Conservation (phyloP, 1,140 invertebrate species). For the Bilobella aurantiaca region DNA sequence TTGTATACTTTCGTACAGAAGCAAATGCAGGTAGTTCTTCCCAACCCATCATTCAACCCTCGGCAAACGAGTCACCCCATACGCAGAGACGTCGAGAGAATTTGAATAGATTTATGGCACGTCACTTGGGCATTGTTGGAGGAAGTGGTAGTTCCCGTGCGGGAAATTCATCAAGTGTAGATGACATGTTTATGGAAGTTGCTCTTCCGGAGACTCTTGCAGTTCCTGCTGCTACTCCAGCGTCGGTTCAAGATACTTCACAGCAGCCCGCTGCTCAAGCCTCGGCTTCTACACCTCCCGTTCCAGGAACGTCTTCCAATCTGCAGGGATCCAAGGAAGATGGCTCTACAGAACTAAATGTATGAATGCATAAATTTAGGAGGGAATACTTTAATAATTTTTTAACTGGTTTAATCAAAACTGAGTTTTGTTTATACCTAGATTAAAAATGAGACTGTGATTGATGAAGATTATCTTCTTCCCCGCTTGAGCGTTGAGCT, state of each 20-base stretch:
- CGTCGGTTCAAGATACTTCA: neutral
- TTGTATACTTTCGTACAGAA: no score
- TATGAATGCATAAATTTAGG: no score
- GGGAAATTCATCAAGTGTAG: neutral
- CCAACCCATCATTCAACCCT: neutral
- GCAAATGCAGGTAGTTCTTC: no score
- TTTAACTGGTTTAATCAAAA: no score
- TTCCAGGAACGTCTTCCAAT: neutral
- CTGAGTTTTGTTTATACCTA: neutral
- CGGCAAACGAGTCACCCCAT: neutral
- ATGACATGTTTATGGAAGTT: neutral
- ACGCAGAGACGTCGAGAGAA: neutral
- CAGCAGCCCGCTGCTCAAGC: neutral
- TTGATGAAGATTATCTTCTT: conserved; percentile 38
- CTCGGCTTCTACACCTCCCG: neutral
- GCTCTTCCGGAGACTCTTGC: neutral
- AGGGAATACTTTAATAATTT: no score
- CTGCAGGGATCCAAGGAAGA: neutral
- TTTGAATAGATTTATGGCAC: neutral
- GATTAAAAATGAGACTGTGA: conserved; percentile 6
- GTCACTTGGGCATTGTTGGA: neutral
- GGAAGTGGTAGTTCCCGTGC: neutral
- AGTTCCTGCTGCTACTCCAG: neutral
- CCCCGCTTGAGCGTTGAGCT: conserved; percentile 62
- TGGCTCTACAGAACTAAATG: neutral